phyloP scores from a whole-genome alignment of 2,797 vertebrate species.

The Sciaenops ocellatus region DNA sequence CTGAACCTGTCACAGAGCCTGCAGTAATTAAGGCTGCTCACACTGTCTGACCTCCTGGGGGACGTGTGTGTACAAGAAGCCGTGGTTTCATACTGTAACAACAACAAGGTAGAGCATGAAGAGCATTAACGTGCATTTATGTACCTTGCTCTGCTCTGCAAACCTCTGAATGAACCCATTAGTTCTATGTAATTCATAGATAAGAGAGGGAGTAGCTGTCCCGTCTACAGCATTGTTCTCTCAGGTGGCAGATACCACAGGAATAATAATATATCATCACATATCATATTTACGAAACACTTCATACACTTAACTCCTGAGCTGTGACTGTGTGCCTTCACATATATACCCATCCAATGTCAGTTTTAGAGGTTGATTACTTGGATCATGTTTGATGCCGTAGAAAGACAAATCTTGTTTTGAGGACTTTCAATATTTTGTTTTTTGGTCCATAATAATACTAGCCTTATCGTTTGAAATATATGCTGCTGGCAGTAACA shows the following conservation, averaged over 20 bases:
- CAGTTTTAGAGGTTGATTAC: neutral
- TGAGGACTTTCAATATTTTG: too few species aligned
- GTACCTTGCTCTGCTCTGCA: constrained; percentile 8
- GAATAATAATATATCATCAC: constrained; percentile 9
- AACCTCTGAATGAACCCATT: constrained; percentile 1
- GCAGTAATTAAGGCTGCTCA: constrained; percentile 28
- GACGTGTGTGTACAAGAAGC: neutral
- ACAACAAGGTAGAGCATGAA: too few species aligned
- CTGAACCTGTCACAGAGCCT: constrained; percentile 5
- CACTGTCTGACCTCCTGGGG: neutral
- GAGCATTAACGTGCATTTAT: too few species aligned
- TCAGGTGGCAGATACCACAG: neutral
- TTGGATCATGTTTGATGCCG: neutral
- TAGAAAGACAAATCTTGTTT: neutral
- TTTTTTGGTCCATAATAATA: too few species aligned
- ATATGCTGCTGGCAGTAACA: too few species aligned
- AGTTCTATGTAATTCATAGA: constrained; percentile 16
- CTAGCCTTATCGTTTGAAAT: too few species aligned
- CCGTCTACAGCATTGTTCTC: neutral
- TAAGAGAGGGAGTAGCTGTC: neutral
- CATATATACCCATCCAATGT: too few species aligned
- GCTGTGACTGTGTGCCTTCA: neutral
- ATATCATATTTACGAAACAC: constrained; percentile 1
- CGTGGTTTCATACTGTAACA: neutral
- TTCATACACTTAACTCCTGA: neutral